Evolutionary conservation across 1,140 invertebrate genomes (phyloP).

Genomic region (Brachionus plicatilis): DNA sequence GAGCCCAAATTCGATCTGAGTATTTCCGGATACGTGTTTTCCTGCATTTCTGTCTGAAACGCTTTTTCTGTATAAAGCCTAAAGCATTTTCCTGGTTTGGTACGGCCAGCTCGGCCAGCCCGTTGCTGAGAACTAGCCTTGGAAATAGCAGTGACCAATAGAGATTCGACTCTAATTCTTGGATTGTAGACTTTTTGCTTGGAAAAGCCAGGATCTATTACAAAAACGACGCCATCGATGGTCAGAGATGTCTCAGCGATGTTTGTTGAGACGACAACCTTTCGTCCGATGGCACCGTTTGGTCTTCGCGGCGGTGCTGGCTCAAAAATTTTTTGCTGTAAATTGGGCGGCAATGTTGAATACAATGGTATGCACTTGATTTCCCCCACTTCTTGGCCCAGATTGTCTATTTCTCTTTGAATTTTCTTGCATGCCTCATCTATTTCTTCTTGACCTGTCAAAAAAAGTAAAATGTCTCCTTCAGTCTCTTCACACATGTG

Average conservation of each 20-base stretch:
- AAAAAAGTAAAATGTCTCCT: conserved; percentile 84
- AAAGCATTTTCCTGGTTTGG: conserved; percentile 94
- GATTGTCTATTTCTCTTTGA: conserved; percentile 89
- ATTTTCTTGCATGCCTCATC: conserved; percentile 98
- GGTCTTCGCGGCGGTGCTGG: conserved; percentile 78
- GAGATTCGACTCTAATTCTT: conserved; percentile 88
- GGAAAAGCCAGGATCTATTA: conserved; percentile 99
- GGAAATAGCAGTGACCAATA: conserved; percentile 94
- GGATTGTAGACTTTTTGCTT: conserved; percentile 99
- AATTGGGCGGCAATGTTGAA: conserved; percentile 91
- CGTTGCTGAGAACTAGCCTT: conserved; percentile 98
- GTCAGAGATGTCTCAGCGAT: conserved; percentile 98
- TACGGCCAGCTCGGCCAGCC: conserved; percentile 91
- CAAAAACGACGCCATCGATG: conserved; percentile 99
- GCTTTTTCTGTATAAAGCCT: conserved; percentile 97
- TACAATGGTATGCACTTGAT: conserved; percentile 97
- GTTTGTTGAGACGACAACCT: conserved; percentile 94
- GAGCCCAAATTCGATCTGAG: conserved; percentile 89
- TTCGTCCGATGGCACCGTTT: conserved; percentile 88
- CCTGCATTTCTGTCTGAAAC: conserved; percentile 98
- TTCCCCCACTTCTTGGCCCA: conserved; percentile 91
- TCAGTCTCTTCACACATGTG: conserved; percentile 94
- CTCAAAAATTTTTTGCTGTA: conserved; percentile 96
- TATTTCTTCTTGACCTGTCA: conserved; percentile 95
- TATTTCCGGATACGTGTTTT: conserved; percentile 99